phyloP scores from a whole-genome alignment of 2,113 vertebrate species.

The Phoxinus phoxinus region DNA sequence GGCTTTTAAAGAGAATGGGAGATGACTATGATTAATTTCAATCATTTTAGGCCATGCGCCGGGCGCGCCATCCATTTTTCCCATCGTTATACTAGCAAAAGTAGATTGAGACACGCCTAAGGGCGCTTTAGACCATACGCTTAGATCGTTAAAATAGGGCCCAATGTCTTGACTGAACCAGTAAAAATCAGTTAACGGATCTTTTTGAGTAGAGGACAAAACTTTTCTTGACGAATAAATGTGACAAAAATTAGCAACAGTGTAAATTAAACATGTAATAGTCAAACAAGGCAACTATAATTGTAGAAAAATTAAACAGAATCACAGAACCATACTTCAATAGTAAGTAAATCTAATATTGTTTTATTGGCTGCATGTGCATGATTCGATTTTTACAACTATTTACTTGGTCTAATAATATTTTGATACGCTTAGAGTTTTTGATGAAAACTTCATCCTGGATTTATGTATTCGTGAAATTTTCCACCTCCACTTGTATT shows the following conservation, averaged over 20 bases:
- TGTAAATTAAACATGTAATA: not conserved
- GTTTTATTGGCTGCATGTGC: not conserved
- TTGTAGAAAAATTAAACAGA: not conserved
- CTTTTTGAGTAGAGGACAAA: not conserved
- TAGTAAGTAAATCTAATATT: not conserved
- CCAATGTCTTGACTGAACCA: too few relatives aligned
- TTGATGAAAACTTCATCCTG: not conserved
- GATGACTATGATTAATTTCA: too few relatives aligned
- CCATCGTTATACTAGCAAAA: too few relatives aligned
- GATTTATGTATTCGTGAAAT: not conserved
- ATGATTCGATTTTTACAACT: not conserved
- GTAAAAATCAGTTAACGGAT: too few relatives aligned
- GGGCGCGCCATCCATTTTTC: too few relatives aligned
- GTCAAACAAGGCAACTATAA: not conserved
- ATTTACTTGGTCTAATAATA: not conserved
- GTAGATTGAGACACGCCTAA: too few relatives aligned
- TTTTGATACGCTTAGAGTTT: conserved; percentile 6
- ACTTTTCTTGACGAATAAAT: not conserved
- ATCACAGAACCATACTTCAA: not conserved
- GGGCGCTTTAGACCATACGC: too few relatives aligned
- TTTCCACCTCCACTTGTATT: not conserved
- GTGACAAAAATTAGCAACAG: not conserved
- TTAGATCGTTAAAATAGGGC: too few relatives aligned
- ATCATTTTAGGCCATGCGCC: too few relatives aligned
- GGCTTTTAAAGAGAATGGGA: too few relatives aligned